Base-by-base conservation (phyloP, 2,797 vertebrate genomes). In the Glossophaga mutica region DNA sequence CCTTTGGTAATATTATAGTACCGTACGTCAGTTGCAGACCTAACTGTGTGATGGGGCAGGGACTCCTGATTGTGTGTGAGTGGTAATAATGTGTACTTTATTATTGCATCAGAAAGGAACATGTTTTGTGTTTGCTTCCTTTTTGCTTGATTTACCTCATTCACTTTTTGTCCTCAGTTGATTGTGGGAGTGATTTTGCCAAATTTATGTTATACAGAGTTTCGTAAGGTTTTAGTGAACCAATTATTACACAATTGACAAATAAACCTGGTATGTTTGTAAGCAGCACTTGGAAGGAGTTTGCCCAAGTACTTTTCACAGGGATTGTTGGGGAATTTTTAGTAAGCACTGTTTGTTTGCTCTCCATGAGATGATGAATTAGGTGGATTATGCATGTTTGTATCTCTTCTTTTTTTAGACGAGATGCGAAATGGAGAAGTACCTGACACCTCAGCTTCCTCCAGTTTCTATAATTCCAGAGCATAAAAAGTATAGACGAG, bases 341-440 rank as follows among this genome's bases (percentile, higher is more conserved):
- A 87, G 79, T 78, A 44, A 94, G 48, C 29, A 42, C 22, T 0
- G 1, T 55, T 71, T 59, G 26, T 52, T 78, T 71, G 46, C 29
- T 34, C 48, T 84, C 67, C 15, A 26, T 9, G 11, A 44, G 67
- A 15, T 68, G 74, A 87, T 68, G 79, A 97, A 88, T 93, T 87
- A 37, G 89, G 91, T 95, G 55, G 77, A 95, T 97, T 97, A 88
- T 94, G 79, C 37, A 42, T 95, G n/a, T 98, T 85, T 98, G 26
- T 97, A 2, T 96, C 94, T 82, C 95, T 97, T 97, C 94, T 85
- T 96, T 97, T 97, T 97, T 42, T 96, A 99, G 99, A 99, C 98
- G 21, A 99, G 99, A 98, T 99, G 98, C 92, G 99, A 99, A 98
- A 99, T 99, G 99, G 99, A 99, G 96, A 99, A 99, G 97, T 99